Base-by-base conservation (phyloP, 2,888 invertebrate genomes). In the Ephialtes manifestator region DNA sequence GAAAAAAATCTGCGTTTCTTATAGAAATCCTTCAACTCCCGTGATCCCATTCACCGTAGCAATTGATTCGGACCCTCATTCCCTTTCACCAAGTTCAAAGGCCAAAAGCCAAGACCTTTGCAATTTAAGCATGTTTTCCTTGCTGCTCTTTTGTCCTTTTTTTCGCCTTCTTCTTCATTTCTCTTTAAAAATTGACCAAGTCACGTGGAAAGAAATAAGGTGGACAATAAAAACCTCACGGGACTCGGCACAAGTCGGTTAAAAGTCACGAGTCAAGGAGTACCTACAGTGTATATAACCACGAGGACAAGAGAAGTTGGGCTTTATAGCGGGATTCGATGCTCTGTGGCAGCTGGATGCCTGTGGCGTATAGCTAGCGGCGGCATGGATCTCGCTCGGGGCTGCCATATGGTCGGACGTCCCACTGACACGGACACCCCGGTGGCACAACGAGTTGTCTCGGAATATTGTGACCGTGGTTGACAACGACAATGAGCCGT, bases 401-500 rank as follows among this genome's bases (percentile, higher is more conserved):
- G 78, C 71, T 79, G 74, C 81, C 85, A 82, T 82, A 82, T 82
- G 81, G 74, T 79, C 55, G 53, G 84, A 85, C 85, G 79, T 85
- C 85, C 85, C 85, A 85, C 78, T 79, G 85, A 86, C 87, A 84
- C 70, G 67, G 65, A 85, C 83, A 71, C 83, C 85, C 85, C 77
- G 24, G 70, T 86, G 83, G 80, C 60, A 70, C 88, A 77, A 88
- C 86, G 87, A 89, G 89, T 88, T 89, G 71, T 55, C 53, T 81
- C 70, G 88, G 88, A 91, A 91, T 90, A 90, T 90, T 89, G 90
- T 90, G 91, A 91, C 88, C 84, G 83, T 76, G 84, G 87, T 87
- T 89, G 88, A 82, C 86, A 86, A 86, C 83, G 87, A 90, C 90
- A 91, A 91, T 89, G 87, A 86, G 65, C 43, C 83, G 85, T 74